Percentiles rank a stretch among this genome's conserved stretches.
These are phyloP conservation scores for Hippocampus guttulatus DNA, from an alignment of 2,113 vertebrate genomes.

Conservation along the genomic window DNA sequence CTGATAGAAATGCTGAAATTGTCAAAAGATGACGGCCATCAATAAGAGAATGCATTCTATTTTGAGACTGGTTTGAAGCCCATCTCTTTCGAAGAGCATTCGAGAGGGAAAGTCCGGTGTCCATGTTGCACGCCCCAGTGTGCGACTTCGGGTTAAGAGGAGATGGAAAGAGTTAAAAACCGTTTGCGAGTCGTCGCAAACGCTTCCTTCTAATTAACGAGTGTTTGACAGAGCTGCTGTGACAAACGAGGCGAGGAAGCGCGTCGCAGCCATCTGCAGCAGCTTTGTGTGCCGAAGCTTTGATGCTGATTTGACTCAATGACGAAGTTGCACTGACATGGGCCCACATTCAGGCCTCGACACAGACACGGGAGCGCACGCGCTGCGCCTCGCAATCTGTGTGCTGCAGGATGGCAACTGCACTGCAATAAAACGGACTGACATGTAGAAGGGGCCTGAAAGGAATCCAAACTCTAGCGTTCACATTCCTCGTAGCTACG, in stretches of 20 bases:
- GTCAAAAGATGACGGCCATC: not conserved
- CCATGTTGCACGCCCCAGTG: conserved; percentile 25
- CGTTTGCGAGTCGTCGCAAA: conserved; percentile 13
- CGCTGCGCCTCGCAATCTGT: conserved; percentile 39
- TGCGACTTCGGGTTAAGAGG: conserved; percentile 4
- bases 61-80: not conserved
- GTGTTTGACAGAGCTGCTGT: conserved; percentile 39
- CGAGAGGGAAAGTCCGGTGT: not conserved
- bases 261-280: conserved; percentile 50
- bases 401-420: conserved; percentile 33
- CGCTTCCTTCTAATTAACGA: conserved; percentile 49
- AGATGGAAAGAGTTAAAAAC: conserved; percentile 22
- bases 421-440: conserved; percentile 26
- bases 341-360: conserved; percentile 29
- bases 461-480: not conserved
- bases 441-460: conserved; percentile 15
- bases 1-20: not conserved
- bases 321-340: conserved; percentile 52
- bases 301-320: conserved; percentile 62
- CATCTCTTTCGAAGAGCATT: not conserved
- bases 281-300: conserved; percentile 20
- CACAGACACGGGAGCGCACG: conserved; percentile 5
- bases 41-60: not conserved
- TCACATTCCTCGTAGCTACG: conserved; percentile 12
- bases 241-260: conserved; percentile 41